These are phyloP conservation scores for Sebastes trivittatus DNA, from an alignment of 2,797 vertebrate genomes.

Conservation along the genomic window DNA sequence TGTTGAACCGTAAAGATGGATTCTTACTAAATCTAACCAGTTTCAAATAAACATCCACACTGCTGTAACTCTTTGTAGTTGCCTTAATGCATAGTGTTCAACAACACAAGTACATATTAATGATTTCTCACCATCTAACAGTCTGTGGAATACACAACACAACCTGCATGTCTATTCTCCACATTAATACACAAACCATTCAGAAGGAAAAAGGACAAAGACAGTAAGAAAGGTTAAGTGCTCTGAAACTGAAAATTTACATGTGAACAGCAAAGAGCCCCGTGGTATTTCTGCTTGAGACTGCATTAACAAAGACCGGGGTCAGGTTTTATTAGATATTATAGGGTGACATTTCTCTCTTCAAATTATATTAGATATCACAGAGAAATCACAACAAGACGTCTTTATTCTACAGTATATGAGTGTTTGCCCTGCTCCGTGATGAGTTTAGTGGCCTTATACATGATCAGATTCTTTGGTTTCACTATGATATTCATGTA, in stretches of 20 bases:
- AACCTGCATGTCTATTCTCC: slow-evolving; percentile 3
- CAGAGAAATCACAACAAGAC: background rate
- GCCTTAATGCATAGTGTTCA: background rate
- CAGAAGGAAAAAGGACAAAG: slow-evolving; percentile 21
- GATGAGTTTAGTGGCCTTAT: background rate
- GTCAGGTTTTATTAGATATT: background rate
- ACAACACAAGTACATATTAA: slow-evolving; percentile 9
- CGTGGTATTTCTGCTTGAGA: background rate
- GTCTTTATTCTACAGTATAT: background rate
- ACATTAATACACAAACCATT: slow-evolving; percentile 56
- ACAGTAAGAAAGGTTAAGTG: slow-evolving; percentile 16
- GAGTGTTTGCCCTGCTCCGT: background rate
- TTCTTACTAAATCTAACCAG: no score
- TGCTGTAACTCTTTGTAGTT: background rate
- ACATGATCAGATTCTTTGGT: background rate
- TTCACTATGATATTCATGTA: background rate
- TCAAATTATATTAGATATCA: background rate
- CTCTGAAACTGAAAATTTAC: slow-evolving; percentile 51
- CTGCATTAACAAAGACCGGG: background rate
- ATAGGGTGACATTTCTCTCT: background rate
- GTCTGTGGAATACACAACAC: slow-evolving; percentile 57
- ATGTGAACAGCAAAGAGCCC: slow-evolving; percentile 42
- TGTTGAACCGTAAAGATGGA: background rate
- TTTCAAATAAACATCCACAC: no score
- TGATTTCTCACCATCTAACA: slow-evolving; percentile 4